phyloP scores from a whole-genome alignment of 2,888 invertebrate genomes.

The Macropis europaea region DNA sequence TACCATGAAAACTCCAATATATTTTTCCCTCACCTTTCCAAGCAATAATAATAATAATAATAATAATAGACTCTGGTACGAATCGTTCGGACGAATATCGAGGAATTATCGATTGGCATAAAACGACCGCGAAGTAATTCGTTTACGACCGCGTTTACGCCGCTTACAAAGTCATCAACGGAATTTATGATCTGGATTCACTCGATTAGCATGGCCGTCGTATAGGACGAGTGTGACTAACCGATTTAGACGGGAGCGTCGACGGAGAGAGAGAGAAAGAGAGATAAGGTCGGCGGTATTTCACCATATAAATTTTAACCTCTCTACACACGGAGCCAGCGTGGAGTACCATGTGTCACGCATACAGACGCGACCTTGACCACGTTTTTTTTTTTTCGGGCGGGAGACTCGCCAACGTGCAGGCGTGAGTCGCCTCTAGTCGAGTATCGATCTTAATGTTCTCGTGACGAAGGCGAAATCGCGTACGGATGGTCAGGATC shows the following conservation, averaged over 20 bases:
- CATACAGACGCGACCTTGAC: slow-evolving; percentile 58
- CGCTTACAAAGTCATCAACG: slow-evolving; percentile 32
- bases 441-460: slow-evolving; percentile 38
- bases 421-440: slow-evolving; percentile 38
- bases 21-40: no score
- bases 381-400: slow-evolving; percentile 59
- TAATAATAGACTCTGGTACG: not conserved
- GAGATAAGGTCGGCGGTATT: slow-evolving; percentile 53
- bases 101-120: not conserved
- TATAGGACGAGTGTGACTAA: slow-evolving; percentile 67
- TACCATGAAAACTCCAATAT: no score
- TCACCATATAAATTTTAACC: slow-evolving; percentile 62
- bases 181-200: slow-evolving; percentile 54
- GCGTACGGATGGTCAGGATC: slow-evolving; percentile 30
- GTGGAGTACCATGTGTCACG: slow-evolving; percentile 50
- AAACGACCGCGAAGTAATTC: not conserved
- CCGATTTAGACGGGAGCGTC: slow-evolving; percentile 58
- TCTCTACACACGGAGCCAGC: slow-evolving; percentile 35
- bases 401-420: slow-evolving; percentile 38
- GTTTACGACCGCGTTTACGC: not conserved
- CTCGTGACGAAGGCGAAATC: slow-evolving; percentile 9
- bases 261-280: no score
- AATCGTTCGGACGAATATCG: not conserved
- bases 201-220: slow-evolving; percentile 44
- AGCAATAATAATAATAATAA: no score